phyloP scores from a whole-genome alignment of 2,113 vertebrate genomes.

The Colistium nudipinnis region DNA sequence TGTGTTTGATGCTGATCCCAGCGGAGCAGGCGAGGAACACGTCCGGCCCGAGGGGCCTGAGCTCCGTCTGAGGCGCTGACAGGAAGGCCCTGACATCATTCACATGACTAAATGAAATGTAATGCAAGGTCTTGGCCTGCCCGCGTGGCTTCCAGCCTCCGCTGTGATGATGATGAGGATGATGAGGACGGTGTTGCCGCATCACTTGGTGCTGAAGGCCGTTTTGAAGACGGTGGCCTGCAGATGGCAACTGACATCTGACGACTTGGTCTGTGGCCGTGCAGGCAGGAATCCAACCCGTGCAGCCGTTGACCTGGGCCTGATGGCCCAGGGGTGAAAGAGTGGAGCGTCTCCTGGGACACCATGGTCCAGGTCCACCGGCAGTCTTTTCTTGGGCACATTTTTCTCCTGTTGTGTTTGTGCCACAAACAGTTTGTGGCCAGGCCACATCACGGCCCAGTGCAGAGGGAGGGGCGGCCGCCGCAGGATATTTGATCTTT shows the following conservation, averaged over 20 bases:
- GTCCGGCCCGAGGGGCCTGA: slow-evolving; percentile 46
- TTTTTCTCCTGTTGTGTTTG: slow-evolving; percentile 4
- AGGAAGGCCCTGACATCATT: slow-evolving; percentile 72
- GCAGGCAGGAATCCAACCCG: no score
- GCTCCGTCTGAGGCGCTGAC: slow-evolving; percentile 60
- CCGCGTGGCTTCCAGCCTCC: slow-evolving; percentile 17
- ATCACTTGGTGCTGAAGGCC: slow-evolving; percentile 6
- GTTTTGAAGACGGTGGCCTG: slow-evolving; percentile 1
- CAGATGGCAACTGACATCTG: no score
- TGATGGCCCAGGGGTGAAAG: no score
- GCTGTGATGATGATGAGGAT: slow-evolving; percentile 22
- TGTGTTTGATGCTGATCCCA: slow-evolving; percentile 61
- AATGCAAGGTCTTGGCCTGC: slow-evolving; percentile 31
- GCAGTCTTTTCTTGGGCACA: slow-evolving; percentile 13
- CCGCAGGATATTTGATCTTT: slow-evolving; percentile 57
- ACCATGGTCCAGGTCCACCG: background rate
- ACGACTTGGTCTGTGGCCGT: no score
- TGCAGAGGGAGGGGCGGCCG: slow-evolving; percentile 43
- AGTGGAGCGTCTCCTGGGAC: slow-evolving; percentile 6
- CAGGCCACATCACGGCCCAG: slow-evolving; percentile 60
- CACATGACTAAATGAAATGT: slow-evolving; percentile 62
- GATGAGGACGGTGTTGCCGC: slow-evolving; percentile 21
- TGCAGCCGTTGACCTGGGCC: no score
- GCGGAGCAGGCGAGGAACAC: slow-evolving; percentile 30
- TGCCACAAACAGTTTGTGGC: no score